Conservation (phyloP, 2,888 invertebrate species). For the Chrysina gloriosa region DNA sequence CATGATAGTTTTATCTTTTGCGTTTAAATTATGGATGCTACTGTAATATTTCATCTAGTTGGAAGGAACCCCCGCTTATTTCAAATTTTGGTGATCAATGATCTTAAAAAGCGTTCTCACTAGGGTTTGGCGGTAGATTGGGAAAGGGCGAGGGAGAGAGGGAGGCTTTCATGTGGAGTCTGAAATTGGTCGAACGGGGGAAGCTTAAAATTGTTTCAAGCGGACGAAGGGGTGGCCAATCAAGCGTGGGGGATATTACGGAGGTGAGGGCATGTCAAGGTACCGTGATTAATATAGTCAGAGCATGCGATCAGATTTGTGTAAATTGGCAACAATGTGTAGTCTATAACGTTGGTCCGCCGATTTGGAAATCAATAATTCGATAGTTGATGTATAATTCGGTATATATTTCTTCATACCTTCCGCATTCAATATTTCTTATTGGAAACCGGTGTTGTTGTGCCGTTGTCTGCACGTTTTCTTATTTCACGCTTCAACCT, state of each 20-base stretch:
- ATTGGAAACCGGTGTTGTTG: slow-evolving; percentile 14
- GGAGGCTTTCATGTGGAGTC: slow-evolving; percentile 45
- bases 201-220: slow-evolving; percentile 59
- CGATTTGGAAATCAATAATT: slow-evolving; percentile 61
- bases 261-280: slow-evolving; percentile 65
- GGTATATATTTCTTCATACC: slow-evolving; percentile 20
- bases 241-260: slow-evolving; percentile 55
- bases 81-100: slow-evolving; percentile 60
- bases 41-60: slow-evolving; percentile 35
- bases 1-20: neutral
- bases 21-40: slow-evolving; percentile 5
- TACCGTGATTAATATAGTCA: slow-evolving; percentile 68
- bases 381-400: slow-evolving; percentile 45
- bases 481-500: slow-evolving; percentile 25
- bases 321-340: slow-evolving; percentile 63
- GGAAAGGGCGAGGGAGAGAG: slow-evolving; percentile 28
- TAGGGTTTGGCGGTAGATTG: slow-evolving; percentile 40
- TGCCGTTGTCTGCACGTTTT: slow-evolving; percentile 24
- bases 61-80: slow-evolving; percentile 55
- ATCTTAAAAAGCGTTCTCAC: slow-evolving; percentile 57
- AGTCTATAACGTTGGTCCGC: slow-evolving; percentile 49
- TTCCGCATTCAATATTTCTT: slow-evolving; percentile 11
- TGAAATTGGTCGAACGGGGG: slow-evolving; percentile 49
- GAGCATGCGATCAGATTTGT: slow-evolving; percentile 69
- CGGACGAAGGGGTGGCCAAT: slow-evolving; percentile 58